Evolutionary conservation across 2,888 invertebrate genomes (phyloP), one percentile per base, ranked within the genome.

Genomic region (Parapristionchus giblindavisi): DNA sequence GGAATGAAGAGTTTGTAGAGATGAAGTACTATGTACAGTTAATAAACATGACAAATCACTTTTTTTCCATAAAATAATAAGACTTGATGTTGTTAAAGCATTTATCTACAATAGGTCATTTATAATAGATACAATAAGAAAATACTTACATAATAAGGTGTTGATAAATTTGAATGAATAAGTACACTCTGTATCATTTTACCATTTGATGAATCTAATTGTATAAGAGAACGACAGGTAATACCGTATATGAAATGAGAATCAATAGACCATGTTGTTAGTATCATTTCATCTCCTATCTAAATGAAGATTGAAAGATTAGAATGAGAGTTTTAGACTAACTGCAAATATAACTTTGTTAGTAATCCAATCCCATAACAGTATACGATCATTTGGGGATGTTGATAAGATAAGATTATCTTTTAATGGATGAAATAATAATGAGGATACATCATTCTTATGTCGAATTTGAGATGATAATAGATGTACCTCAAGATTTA

Each of bases 291-390:
- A n/a, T 51, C 52, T 8, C 34, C 3, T 36, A 68, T 27, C 68
- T 68, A 3, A 68, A 65, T 21, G 11, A 8, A 8, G 48, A 6
- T 63, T 36, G 11, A 21, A 43, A n/a, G 4, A 6, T 61, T 38
- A 24, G 17, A 43, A 43, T 43, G 11, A 43, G 43, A 43, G 43
- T 17, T 36, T 8, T 36, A 27, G 24, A 52, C 68, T 68, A n/a
- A 68, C 68, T 11, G 52, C 36, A 36, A 68, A 52, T 24, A 36
- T 11, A 27, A 52, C 24, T 32, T 40, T 51, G 24, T 68, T 68
- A n/a, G 11, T 36, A 32, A 34, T 68, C 68, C 68, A 68, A 32
- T 68, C 68, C 51, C 68, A 68, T 17, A 68, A 8, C 34, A 68
- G 17, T 6, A 52, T 3, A n/a, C 68, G 51, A 24, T 68, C 68